These are phyloP conservation scores for Amphimallon solstitiale DNA, from an alignment of 2,888 invertebrate genomes.

Conservation along the genomic window DNA sequence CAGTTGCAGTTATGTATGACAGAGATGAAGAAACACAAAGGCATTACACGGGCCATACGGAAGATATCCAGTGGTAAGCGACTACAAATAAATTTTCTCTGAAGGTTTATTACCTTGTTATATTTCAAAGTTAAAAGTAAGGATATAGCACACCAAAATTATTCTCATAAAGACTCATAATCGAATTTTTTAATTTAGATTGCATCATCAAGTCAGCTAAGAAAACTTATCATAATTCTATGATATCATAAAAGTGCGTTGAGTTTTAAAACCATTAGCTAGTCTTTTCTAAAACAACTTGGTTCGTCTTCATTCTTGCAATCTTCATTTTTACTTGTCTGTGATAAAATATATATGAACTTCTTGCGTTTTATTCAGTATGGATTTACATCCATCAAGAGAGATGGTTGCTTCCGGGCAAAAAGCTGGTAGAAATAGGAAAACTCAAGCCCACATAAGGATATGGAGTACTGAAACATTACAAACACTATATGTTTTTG, in stretches of 20 bases:
- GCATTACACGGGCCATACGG: conserved; percentile 91
- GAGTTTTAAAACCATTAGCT: too few species aligned
- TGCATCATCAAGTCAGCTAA: too few species aligned
- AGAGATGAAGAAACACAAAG: conserved; percentile 87
- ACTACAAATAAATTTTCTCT: background rate
- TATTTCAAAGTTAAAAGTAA: conserved; percentile 7
- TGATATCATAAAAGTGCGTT: too few species aligned
- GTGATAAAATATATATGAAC: too few species aligned
- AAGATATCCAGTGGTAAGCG: conserved; percentile 89
- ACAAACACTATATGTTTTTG: conserved; percentile 89
- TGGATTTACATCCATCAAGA: conserved; percentile 88
- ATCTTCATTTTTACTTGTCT: too few species aligned
- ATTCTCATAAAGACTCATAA: too few species aligned
- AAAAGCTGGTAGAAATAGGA: conserved; percentile 82
- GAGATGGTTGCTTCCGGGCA: conserved; percentile 92
- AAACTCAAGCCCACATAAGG: conserved; percentile 88
- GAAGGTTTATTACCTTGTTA: background rate
- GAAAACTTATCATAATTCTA: too few species aligned
- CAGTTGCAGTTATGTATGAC: conserved; percentile 89
- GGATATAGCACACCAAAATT: too few species aligned
- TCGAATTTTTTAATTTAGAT: too few species aligned
- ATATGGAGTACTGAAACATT: conserved; percentile 93
- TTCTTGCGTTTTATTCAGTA: too few species aligned
- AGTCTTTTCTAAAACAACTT: too few species aligned
- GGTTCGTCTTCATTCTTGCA: too few species aligned